Base-by-base conservation (phyloP, 2,888 invertebrate genomes). In the Chesias legatella region DNA sequence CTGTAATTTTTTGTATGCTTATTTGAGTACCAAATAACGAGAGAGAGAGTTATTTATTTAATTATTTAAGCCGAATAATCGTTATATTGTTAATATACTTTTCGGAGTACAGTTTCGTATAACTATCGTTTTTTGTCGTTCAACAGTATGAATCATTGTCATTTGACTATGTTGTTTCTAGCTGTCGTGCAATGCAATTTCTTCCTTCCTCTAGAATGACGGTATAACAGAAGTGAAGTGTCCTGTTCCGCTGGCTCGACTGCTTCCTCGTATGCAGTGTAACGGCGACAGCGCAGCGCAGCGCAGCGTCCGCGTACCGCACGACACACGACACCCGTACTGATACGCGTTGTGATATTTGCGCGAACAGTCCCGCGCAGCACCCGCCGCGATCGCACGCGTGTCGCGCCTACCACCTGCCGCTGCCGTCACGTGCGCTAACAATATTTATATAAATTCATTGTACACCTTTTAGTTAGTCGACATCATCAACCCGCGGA, bases 391-490 rank as follows among this genome's bases (percentile, higher is more conserved):
- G 77, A 79, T 74, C 69, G 56, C 56, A 54, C 65, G 60, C 51
- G 60, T 66, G 46, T 69, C 51, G 57, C 64, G 67, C 44, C 55
- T 58, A 57, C 56, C 48, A 29, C 69, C 63, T 74, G 69, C 76
- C n/a, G n/a, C 79, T 65, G 67, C 59, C 51, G 32, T 46, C 36
- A 37, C 43, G 46, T 38, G 37, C 27, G 26, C 11, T 34, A 10
- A 34, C 26, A 27, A 40, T 33, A 36, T 23, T 36, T 29, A 61
- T 35, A 8, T 9, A 10, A 40, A 22, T 26, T n/a, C 22, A 32
- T 35, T 28, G 27, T 21, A 28, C 24, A n/a, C n/a, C n/a, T n/a
- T n/a, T n/a, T 7, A 11, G 13, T 32, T 1, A 10, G 10, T 11
- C 26, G 30, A 7, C 3, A 32, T 26, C 31, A 35, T 27, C 35